phyloP scores from a whole-genome alignment of 2,113 vertebrate genomes.

The Nothobranchius furzeri region DNA sequence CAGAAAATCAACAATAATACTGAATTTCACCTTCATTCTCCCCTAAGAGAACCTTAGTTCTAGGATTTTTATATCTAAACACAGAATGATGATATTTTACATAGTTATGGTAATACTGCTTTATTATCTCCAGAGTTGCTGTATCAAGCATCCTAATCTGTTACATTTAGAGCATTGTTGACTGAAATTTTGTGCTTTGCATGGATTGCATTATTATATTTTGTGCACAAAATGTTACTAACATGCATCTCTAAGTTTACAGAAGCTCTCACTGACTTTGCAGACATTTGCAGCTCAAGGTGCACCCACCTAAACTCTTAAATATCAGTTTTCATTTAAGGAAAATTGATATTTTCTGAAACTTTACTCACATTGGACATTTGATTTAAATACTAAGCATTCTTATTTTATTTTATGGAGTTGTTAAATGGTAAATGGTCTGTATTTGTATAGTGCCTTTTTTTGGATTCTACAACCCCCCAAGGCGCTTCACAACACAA shows the following conservation, averaged over 20 bases:
- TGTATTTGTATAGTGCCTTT: no score
- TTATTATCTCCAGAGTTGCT: conserved; percentile 47
- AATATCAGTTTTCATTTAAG: not conserved
- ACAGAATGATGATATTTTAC: no score
- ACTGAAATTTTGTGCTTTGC: conserved; percentile 4
- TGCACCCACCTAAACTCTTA: not conserved
- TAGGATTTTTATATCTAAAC: not conserved
- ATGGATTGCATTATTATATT: no score
- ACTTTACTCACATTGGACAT: no score
- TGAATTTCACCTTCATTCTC: conserved; percentile 17
- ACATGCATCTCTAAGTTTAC: conserved; percentile 14
- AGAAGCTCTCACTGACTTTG: conserved; percentile 10
- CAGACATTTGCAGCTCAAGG: not conserved
- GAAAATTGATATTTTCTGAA: no score
- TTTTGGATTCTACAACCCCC: no score
- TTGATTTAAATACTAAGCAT: no score
- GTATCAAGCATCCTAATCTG: conserved; percentile 4
- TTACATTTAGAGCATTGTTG: conserved; percentile 5
- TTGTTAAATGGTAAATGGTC: no score
- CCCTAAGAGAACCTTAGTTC: conserved; percentile 7
- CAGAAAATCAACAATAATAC: conserved; percentile 19
- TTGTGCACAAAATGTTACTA: no score
- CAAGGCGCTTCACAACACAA: no score
- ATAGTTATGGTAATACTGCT: conserved; percentile 48
- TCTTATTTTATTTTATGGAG: no score